Conservation (phyloP, 2,113 vertebrate genomes). For the Steatornis caripensis region DNA sequence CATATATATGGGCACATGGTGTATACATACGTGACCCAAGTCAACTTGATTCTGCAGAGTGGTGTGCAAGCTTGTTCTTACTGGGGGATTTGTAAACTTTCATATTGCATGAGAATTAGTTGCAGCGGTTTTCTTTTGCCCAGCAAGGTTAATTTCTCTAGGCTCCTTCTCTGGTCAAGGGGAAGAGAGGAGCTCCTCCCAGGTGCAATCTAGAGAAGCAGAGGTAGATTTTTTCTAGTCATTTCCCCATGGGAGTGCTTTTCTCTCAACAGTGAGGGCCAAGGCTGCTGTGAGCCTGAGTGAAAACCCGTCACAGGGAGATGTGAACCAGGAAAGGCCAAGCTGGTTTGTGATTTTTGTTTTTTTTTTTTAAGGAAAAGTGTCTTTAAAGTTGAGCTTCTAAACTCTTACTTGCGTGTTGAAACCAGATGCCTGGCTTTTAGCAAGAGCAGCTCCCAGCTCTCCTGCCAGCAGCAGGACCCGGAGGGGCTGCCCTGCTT, state of each 20-base stretch:
- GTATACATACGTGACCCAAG: background rate
- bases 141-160: background rate
- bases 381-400: background rate
- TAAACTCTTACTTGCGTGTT: background rate
- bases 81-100: background rate
- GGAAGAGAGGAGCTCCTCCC: background rate
- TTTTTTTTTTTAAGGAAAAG: background rate
- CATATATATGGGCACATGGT: fast-evolving
- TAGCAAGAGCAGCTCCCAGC: background rate
- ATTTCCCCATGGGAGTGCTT: background rate
- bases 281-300: background rate
- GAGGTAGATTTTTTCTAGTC: background rate
- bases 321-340: background rate
- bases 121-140: background rate
- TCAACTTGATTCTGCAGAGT: background rate
- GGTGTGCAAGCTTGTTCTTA: background rate
- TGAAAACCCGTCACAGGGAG: background rate
- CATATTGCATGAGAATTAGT: background rate
- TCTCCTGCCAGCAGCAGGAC: background rate
- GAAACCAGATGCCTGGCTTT: background rate
- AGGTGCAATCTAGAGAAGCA: background rate
- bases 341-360: background rate
- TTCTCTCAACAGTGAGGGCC: background rate
- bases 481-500: background rate
- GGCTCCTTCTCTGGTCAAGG: background rate